Evolutionary conservation across 2,797 vertebrate species (phyloP).

Genomic region (Sus cebifrons): DNA sequence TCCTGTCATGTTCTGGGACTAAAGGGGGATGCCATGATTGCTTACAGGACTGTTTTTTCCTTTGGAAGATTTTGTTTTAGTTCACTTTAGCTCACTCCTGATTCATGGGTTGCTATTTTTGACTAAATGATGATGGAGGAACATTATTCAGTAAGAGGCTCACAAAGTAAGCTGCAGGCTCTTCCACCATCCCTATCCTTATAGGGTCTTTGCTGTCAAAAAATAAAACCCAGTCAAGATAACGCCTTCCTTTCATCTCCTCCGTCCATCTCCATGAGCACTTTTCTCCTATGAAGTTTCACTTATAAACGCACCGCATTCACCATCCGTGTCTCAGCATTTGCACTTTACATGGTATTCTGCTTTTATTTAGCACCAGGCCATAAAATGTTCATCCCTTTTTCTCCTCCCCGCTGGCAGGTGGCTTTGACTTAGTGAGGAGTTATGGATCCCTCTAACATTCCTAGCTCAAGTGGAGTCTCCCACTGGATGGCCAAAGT

Average conservation of each 20-base stretch:
- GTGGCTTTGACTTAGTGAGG: background rate
- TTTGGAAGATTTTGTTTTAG: conserved; percentile 44
- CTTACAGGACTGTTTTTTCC: conserved; percentile 23
- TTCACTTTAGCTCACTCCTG: conserved; percentile 58
- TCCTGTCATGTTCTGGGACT: background rate
- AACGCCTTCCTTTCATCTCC: background rate
- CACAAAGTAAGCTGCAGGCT: background rate
- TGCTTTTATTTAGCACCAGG: conserved; percentile 39
- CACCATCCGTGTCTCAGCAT: conserved; percentile 11
- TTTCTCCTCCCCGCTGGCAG: background rate
- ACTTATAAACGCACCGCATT: conserved; percentile 21
- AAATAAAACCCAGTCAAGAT: background rate
- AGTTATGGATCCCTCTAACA: background rate
- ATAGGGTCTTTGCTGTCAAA: background rate
- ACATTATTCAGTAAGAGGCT: background rate
- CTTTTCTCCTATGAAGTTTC: background rate
- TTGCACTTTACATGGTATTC: background rate
- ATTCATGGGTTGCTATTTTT: conserved; percentile 52
- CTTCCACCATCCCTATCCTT: background rate
- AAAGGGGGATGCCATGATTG: background rate
- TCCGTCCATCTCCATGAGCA: background rate
- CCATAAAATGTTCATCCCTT: background rate
- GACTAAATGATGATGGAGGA: conserved; percentile 9
- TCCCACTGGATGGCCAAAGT: background rate
- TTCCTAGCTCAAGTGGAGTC: background rate